phyloP scores from a whole-genome alignment of 2,113 vertebrate genomes.

The Trematomus loennbergii region DNA sequence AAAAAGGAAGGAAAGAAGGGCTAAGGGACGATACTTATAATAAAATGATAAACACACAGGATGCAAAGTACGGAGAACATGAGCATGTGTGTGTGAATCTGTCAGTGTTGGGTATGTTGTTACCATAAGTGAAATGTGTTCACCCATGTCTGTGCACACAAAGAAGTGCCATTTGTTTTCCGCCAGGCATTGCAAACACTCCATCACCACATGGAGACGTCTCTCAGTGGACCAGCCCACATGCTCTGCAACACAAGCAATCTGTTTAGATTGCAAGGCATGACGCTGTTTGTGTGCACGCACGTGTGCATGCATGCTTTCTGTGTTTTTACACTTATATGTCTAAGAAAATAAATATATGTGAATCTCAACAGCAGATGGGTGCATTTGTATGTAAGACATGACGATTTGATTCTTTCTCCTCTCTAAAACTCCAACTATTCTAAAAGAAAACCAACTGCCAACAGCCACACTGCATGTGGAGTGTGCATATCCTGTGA shows the following conservation, averaged over 20 bases:
- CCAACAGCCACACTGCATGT: too few relatives aligned
- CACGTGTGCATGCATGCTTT: background rate
- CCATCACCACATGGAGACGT: slow-evolving; percentile 82
- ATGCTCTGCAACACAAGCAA: slow-evolving; percentile 85
- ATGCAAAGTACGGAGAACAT: background rate
- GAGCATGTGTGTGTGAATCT: background rate
- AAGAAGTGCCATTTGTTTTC: slow-evolving; percentile 57
- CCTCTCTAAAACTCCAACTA: background rate
- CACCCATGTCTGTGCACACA: slow-evolving; percentile 55
- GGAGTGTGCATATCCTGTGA: too few relatives aligned
- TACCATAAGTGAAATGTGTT: slow-evolving; percentile 36
- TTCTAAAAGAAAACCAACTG: background rate
- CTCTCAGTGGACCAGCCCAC: slow-evolving; percentile 82
- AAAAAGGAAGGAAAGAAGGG: background rate
- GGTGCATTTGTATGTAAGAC: slow-evolving; percentile 9
- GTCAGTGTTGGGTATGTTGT: slow-evolving; percentile 31
- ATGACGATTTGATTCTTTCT: slow-evolving; percentile 6
- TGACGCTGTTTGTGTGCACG: slow-evolving; percentile 12
- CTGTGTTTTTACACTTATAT: slow-evolving; percentile 38
- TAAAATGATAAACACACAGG: background rate
- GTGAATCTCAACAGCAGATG: slow-evolving; percentile 35
- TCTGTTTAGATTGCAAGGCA: slow-evolving; percentile 74
- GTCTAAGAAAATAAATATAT: slow-evolving; percentile 24
- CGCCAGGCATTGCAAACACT: slow-evolving; percentile 76
- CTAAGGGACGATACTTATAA: background rate